These are phyloP conservation scores for Caenorhabditis tropicalis DNA, from an alignment of 1,140 invertebrate species.

Conservation along the genomic window DNA sequence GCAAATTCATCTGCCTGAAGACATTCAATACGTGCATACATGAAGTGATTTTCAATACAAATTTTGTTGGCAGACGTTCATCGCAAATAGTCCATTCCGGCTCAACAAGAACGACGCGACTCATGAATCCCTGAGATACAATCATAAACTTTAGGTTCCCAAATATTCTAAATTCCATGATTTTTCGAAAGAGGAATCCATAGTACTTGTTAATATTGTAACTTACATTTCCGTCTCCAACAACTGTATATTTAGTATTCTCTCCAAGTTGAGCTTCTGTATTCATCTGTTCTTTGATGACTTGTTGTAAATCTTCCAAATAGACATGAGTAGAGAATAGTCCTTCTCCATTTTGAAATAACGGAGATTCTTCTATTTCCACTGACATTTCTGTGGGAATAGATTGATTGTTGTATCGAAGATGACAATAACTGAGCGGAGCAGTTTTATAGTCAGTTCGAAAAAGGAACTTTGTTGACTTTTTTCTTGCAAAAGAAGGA, in stretches of 20 bases:
- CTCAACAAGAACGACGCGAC: slow-evolving; percentile 12
- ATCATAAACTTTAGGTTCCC: not conserved
- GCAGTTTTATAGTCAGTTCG: not conserved
- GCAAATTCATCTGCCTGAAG: not conserved
- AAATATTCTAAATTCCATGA: not conserved
- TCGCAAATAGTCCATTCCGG: slow-evolving; percentile 10
- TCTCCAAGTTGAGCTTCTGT: not conserved
- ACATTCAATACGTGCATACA: not conserved
- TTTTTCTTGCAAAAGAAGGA: not conserved
- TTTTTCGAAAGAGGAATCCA: not conserved
- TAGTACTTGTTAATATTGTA: too few relatives aligned
- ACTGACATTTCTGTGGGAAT: not conserved
- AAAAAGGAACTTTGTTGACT: not conserved
- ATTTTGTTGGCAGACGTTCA: not conserved
- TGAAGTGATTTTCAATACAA: slow-evolving; percentile 40
- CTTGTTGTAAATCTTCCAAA: slow-evolving; percentile 33
- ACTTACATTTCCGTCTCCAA: slow-evolving; percentile 47
- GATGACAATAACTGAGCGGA: not conserved
- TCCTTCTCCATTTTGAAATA: slow-evolving; percentile 1
- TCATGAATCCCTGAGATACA: slow-evolving; percentile 44
- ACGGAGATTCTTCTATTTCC: not conserved
- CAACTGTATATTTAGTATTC: not conserved
- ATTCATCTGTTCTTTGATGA: not conserved
- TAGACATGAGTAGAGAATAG: slow-evolving; percentile 20
- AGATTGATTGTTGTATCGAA: not conserved